A percentile compares a stretch with the other conserved stretches of the same genome.
Evolutionary conservation across 2,797 vertebrate species (phyloP).

Genomic region (Gobionotothen gibberifrons): DNA sequence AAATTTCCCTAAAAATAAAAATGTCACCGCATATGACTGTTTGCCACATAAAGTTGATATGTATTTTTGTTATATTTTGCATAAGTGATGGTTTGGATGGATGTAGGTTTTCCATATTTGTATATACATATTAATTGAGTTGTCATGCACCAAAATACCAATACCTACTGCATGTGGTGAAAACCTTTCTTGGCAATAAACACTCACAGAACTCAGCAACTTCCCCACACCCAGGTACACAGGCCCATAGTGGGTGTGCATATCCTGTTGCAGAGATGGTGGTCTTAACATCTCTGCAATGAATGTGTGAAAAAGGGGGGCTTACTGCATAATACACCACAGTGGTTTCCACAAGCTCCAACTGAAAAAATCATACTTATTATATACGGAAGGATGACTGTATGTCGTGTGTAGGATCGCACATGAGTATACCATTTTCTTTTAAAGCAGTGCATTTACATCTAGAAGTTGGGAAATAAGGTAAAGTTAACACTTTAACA

Average conservation of each 20-base stretch:
- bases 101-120: too few species aligned
- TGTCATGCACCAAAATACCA: too few species aligned
- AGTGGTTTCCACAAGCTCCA: not conserved
- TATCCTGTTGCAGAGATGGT: not conserved
- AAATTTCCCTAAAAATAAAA: too few species aligned
- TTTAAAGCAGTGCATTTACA: not conserved
- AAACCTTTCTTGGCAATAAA: not conserved
- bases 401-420: not conserved
- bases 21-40: not conserved
- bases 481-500: not conserved
- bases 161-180: not conserved
- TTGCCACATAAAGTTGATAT: too few species aligned
- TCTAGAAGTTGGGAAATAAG: not conserved
- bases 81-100: not conserved
- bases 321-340: too few species aligned
- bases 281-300: constrained; percentile 18
- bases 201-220: not conserved
- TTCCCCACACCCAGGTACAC: not conserved
- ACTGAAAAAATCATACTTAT: not conserved
- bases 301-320: not conserved
- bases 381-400: not conserved
- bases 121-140: too few species aligned
- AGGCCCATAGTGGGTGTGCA: not conserved
- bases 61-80: not conserved
- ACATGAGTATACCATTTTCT: not conserved